Percentiles rank a stretch among this genome's conserved stretches.
Conservation (phyloP, 2,888 invertebrate genomes). For the Clanis bilineata region DNA sequence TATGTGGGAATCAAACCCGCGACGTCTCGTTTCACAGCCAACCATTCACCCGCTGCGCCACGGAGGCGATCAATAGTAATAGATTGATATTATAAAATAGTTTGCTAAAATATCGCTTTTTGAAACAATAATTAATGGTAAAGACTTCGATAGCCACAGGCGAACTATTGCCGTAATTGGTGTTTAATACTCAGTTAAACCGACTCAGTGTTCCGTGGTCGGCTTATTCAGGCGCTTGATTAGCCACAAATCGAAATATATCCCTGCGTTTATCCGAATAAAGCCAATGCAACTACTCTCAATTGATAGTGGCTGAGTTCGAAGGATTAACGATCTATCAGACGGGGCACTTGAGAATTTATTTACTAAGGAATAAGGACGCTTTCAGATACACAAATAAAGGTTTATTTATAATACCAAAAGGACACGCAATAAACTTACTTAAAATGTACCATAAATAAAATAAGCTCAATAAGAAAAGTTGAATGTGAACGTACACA, state of each 20-base stretch:
- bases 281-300: not conserved
- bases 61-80: too few relatives aligned
- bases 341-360: not conserved
- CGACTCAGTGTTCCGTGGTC: not conserved
- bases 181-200: not conserved
- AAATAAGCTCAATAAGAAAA: too few relatives aligned
- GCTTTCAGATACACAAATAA: not conserved
- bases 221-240: not conserved
- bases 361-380: not conserved
- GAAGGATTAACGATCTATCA: not conserved
- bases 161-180: not conserved
- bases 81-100: too few relatives aligned
- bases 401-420: not conserved
- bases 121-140: too few relatives aligned
- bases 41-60: too few relatives aligned
- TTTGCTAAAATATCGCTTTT: too few relatives aligned
- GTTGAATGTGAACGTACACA: too few relatives aligned
- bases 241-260: constrained; percentile 1
- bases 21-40: too few relatives aligned
- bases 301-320: constrained; percentile 1
- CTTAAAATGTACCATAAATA: not conserved
- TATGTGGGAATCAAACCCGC: too few relatives aligned
- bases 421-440: not conserved
- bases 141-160: too few relatives aligned
- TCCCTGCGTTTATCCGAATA: not conserved